Conservation (phyloP, 2,797 vertebrate genomes). For the Gobionotothen gibberifrons region DNA sequence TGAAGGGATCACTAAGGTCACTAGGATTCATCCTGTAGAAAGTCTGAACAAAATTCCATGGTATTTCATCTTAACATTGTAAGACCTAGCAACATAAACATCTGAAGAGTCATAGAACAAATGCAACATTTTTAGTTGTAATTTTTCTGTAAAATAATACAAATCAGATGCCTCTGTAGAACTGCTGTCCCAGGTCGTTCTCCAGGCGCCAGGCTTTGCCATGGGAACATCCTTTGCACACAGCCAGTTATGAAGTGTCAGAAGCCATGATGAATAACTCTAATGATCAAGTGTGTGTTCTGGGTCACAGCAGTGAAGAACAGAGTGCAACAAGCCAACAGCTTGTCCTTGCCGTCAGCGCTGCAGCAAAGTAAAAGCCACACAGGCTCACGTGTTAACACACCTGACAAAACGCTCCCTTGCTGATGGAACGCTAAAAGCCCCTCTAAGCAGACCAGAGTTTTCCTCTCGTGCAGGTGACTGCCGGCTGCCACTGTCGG, state of each 20-base stretch:
- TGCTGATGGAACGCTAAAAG: slow-evolving; percentile 63
- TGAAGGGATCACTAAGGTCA: background rate
- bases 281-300: slow-evolving; percentile 58
- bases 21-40: background rate
- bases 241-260: slow-evolving; percentile 48
- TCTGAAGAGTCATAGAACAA: background rate
- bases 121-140: background rate
- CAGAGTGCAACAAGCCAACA: slow-evolving; percentile 52
- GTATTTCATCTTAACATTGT: background rate
- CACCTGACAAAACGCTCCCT: slow-evolving; percentile 52
- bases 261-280: slow-evolving; percentile 56
- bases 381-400: slow-evolving; percentile 50
- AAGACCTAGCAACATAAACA: too few relatives aligned
- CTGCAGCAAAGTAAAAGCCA: slow-evolving; percentile 47
- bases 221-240: slow-evolving; percentile 42
- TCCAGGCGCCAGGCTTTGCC: background rate
- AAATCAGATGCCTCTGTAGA: background rate
- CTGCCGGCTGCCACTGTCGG: slow-evolving; percentile 64
- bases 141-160: too few relatives aligned
- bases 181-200: background rate
- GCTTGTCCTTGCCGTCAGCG: slow-evolving; percentile 49
- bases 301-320: slow-evolving; percentile 61
- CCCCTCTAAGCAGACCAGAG: slow-evolving; percentile 45
- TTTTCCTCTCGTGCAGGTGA: slow-evolving; percentile 61
- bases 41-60: background rate